Conservation (phyloP, 2,113 vertebrate genomes). For the Ammospiza nelsoni region DNA sequence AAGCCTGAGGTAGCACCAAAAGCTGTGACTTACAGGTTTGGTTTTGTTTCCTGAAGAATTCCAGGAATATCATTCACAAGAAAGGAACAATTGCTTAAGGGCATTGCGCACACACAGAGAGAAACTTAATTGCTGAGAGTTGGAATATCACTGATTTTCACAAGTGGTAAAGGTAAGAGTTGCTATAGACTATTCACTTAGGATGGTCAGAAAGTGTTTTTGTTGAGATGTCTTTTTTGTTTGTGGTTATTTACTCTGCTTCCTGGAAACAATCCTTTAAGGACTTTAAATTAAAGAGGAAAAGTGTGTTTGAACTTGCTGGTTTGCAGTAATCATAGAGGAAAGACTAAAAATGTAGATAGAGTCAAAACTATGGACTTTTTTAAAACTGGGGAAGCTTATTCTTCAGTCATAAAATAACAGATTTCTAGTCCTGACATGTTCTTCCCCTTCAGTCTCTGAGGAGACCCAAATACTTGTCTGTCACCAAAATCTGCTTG, state of each 20-base stretch:
- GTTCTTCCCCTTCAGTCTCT: not conserved
- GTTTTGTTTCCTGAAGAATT: not conserved
- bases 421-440: not conserved
- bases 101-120: not conserved
- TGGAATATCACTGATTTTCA: not conserved
- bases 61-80: not conserved
- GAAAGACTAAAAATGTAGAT: not conserved
- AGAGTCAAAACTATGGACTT: not conserved
- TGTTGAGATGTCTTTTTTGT: not conserved
- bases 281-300: not conserved
- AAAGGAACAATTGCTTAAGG: not conserved
- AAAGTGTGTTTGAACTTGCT: not conserved
- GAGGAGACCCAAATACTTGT: not conserved
- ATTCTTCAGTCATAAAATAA: not conserved
- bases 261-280: not conserved
- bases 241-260: not conserved
- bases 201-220: not conserved
- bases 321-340: not conserved
- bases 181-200: not conserved
- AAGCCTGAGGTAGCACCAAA: not conserved
- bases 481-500: accelerated
- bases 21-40: not conserved
- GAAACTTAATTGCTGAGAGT: not conserved
- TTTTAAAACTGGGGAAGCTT: not conserved
- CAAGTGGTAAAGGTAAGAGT: not conserved